Evolutionary conservation across 2,797 vertebrate species (phyloP).

Genomic region (Acanthis flammea): DNA sequence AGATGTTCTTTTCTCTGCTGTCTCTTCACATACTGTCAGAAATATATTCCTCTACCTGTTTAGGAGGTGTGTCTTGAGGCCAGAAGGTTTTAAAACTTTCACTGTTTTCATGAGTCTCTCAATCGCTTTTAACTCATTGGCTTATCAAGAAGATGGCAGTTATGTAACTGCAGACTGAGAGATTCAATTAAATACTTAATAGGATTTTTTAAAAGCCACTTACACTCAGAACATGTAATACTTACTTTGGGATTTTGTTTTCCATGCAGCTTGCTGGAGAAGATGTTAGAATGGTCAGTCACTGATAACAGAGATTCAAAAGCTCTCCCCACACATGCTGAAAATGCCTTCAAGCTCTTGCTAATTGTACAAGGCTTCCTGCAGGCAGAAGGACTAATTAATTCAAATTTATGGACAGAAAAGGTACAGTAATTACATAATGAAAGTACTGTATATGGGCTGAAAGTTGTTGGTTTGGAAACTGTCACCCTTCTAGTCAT

Average conservation of each 20-base stretch:
- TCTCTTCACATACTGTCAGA: neutral
- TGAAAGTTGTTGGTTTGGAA: neutral
- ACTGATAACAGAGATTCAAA: conserved; percentile 90
- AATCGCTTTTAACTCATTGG: neutral
- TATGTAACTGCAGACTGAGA: neutral
- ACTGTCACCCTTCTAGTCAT: neutral
- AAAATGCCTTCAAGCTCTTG: conserved; percentile 90
- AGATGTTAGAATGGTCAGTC: conserved; percentile 93
- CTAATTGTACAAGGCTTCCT: conserved; percentile 92
- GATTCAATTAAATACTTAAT: conserved; percentile 20
- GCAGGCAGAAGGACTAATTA: conserved; percentile 90
- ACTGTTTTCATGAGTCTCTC: neutral
- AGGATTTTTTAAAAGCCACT: conserved; percentile 1
- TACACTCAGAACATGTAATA: conserved; percentile 1
- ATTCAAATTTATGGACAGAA: conserved; percentile 89
- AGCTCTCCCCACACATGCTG: conserved; percentile 84
- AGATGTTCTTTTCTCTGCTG: neutral
- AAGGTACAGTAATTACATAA: conserved; percentile 73
- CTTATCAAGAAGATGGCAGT: neutral
- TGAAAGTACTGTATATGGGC: neutral
- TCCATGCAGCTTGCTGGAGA: conserved; percentile 86
- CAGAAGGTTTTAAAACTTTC: neutral
- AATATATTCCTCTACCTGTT: neutral
- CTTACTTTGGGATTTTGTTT: conserved; percentile 57
- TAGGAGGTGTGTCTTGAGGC: neutral